Evolutionary conservation across 1,140 invertebrate genomes (phyloP).

Genomic region (Lepeophtheirus salmonis): DNA sequence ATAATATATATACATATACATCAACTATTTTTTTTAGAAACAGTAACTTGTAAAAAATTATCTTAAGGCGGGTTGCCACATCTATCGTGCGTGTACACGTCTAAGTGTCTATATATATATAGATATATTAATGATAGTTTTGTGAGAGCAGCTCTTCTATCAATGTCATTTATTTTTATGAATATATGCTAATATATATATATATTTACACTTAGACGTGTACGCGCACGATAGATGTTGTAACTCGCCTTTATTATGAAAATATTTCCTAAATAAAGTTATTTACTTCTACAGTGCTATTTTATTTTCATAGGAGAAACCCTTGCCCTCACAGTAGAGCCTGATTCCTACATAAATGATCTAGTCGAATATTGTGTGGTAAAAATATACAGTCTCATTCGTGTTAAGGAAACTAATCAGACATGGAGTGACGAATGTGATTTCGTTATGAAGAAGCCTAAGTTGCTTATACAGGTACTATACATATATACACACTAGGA

Average conservation of each 20-base stretch:
- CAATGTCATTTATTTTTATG: too few species aligned
- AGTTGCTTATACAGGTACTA: constrained; percentile 34
- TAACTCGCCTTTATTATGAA: not conserved
- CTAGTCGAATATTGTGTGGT: constrained; percentile 53
- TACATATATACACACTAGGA: too few species aligned
- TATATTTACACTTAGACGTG: too few species aligned
- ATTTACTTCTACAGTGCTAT: not conserved
- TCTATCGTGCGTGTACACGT: too few species aligned
- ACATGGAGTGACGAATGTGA: constrained; percentile 53
- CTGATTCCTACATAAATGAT: constrained; percentile 46
- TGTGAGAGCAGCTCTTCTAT: too few species aligned
- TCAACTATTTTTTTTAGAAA: not conserved
- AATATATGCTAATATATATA: too few species aligned
- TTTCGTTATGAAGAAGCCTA: constrained; percentile 48
- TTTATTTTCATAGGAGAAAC: constrained; percentile 34
- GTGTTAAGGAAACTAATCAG: constrained; percentile 47
- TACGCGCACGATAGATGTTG: too few species aligned
- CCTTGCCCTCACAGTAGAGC: constrained; percentile 35
- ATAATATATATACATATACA: not conserved
- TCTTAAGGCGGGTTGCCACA: too few species aligned
- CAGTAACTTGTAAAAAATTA: not conserved
- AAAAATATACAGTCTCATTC: constrained; percentile 47
- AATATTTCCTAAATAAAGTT: not conserved
- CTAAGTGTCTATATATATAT: too few species aligned
- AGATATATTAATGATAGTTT: too few species aligned